Conservation (phyloP, 2,113 vertebrate species). For the Cavia porcellus region DNA sequence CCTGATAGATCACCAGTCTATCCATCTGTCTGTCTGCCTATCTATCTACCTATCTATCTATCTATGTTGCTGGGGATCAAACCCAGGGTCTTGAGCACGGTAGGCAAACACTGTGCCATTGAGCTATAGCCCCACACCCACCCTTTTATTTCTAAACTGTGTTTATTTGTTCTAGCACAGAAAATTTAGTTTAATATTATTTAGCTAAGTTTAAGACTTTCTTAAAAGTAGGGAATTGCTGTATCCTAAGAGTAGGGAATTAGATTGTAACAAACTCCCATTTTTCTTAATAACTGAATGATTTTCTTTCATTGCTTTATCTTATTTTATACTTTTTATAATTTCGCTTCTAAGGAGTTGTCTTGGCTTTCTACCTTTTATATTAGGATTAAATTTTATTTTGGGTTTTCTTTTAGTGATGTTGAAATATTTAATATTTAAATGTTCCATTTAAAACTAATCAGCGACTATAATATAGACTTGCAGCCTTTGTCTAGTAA, state of each 20-base stretch:
- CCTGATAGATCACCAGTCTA: background rate
- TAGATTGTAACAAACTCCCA: background rate
- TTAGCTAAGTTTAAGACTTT: slow-evolving; percentile 8
- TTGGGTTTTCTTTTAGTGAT: background rate
- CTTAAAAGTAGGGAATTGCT: background rate
- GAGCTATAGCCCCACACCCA: background rate
- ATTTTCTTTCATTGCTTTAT: background rate
- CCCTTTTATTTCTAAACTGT: slow-evolving; percentile 2
- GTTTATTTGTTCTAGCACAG: background rate
- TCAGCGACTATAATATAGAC: background rate
- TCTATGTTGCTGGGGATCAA: background rate
- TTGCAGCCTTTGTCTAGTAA: background rate
- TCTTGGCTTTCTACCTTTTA: background rate
- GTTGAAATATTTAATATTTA: too few relatives aligned
- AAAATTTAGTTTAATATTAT: background rate
- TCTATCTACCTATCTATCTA: too few relatives aligned
- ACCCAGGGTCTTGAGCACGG: background rate
- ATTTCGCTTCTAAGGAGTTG: background rate
- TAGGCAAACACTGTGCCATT: background rate
- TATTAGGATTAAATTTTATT: background rate
- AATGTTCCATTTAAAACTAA: background rate
- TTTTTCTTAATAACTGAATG: background rate
- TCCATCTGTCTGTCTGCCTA: too few relatives aligned
- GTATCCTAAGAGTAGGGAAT: background rate
- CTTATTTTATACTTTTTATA: background rate